Percentiles rank a stretch among this genome's conserved stretches.
phyloP scores from a whole-genome alignment of 1,140 invertebrate species.

The Papilio machaon region DNA sequence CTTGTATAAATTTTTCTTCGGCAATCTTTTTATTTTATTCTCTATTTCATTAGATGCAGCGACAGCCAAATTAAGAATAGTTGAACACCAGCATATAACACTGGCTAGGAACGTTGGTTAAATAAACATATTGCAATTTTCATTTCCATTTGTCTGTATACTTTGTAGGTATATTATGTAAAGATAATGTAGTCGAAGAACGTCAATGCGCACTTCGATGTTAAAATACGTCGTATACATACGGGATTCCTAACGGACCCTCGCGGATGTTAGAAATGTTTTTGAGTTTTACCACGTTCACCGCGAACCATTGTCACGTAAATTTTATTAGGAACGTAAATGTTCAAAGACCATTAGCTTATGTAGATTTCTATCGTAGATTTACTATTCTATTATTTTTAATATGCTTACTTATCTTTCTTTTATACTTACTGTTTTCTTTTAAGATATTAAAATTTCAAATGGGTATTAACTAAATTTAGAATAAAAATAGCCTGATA shows the following conservation, averaged over 20 bases:
- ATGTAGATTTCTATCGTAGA: neutral
- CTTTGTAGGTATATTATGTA: neutral
- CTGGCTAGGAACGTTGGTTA: neutral
- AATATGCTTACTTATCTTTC: neutral
- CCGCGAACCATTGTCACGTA: conserved; percentile 19
- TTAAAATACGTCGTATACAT: conserved; percentile 22
- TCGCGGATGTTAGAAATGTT: conserved; percentile 33
- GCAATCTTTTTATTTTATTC: too few relatives aligned
- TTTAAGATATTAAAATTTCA: too few relatives aligned
- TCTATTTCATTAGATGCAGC: neutral
- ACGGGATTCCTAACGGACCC: conserved; percentile 35
- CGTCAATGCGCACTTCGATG: neutral
- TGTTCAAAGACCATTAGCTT: neutral
- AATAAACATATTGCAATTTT: neutral
- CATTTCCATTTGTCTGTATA: conserved; percentile 29
- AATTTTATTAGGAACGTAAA: neutral
- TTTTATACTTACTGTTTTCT: too few relatives aligned
- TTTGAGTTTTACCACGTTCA: conserved; percentile 31
- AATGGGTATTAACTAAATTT: neutral
- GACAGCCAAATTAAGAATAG: neutral
- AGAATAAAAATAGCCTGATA: neutral
- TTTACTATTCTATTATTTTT: neutral
- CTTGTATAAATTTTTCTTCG: too few relatives aligned
- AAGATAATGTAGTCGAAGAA: neutral
- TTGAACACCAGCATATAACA: neutral